These are phyloP conservation scores for Hydraecia micacea DNA, from an alignment of 2,888 invertebrate genomes.

Conservation along the genomic window DNA sequence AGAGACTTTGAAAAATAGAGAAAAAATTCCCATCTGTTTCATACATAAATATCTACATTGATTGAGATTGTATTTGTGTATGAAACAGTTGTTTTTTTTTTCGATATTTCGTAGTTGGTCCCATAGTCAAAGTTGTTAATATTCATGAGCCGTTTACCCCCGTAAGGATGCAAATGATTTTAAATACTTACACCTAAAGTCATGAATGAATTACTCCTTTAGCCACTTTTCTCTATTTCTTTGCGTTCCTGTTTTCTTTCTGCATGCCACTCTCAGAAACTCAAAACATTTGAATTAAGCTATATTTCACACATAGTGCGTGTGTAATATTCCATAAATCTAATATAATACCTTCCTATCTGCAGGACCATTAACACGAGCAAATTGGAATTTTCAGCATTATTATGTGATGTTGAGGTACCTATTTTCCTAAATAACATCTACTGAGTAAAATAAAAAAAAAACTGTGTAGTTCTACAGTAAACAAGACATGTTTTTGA, in stretches of 20 bases:
- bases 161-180: slow-evolving; percentile 2
- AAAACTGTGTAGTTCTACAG: not conserved
- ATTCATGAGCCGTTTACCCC: not conserved
- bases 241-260: not conserved
- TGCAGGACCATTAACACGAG: not conserved
- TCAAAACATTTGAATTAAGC: not conserved
- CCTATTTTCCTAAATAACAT: not conserved
- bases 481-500: not conserved
- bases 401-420: not conserved
- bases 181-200: not conserved
- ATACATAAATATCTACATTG: too few relatives aligned
- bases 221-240: not conserved
- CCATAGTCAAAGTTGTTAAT: not conserved
- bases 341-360: not conserved
- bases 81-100: not conserved
- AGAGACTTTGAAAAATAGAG: not conserved
- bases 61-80: not conserved
- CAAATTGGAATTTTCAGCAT: not conserved
- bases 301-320: not conserved
- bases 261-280: not conserved
- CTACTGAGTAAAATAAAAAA: not conserved
- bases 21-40: not conserved
- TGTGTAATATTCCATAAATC: not conserved
- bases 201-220: too few relatives aligned
- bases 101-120: not conserved